phyloP scores from a whole-genome alignment of 2,113 vertebrate genomes.

The Pitta sordida region DNA sequence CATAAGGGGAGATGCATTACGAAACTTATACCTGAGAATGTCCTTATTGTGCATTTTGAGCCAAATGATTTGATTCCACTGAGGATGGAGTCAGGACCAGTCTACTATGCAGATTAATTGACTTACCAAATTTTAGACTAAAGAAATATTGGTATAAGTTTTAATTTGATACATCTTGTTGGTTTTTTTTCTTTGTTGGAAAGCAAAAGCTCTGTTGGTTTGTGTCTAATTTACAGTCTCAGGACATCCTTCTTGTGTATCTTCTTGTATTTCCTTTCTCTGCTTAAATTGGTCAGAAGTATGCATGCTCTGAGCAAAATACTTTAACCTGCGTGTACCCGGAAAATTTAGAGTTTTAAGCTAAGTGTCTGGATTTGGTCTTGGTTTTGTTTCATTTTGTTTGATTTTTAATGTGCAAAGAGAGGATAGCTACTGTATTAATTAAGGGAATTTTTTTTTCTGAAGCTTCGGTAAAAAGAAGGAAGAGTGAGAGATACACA shows the following conservation, averaged over 20 bases:
- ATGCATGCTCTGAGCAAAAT: background rate
- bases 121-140: background rate
- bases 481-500: background rate
- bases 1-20: background rate
- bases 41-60: background rate
- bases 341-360: background rate
- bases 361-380: background rate
- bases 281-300: background rate
- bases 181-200: background rate
- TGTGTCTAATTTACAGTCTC: background rate
- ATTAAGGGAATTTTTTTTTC: background rate
- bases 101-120: background rate
- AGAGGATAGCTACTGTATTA: background rate
- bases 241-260: rapidly evolving
- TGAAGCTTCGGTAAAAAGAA: background rate
- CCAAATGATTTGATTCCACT: background rate
- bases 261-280: background rate
- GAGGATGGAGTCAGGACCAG: background rate
- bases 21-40: background rate
- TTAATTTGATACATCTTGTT: background rate
- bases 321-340: background rate
- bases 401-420: background rate
- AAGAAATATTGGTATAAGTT: rapidly evolving
- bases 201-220: background rate
- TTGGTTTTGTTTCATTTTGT: background rate